Base-by-base conservation (phyloP, 2,113 vertebrate genomes). In the Micromys minutus region DNA sequence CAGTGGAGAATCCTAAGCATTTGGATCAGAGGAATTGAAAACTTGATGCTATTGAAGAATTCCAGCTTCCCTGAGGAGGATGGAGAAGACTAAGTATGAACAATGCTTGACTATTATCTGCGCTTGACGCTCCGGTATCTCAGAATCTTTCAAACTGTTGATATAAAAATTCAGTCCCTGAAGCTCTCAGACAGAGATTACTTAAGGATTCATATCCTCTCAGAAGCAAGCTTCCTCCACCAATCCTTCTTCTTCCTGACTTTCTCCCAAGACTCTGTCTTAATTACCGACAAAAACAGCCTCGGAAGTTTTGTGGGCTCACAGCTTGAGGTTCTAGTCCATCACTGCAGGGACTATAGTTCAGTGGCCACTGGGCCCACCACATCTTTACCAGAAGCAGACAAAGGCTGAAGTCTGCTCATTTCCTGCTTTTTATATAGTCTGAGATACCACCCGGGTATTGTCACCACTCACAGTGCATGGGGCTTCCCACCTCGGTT, bases 141-240 rank as follows among this genome's bases (percentile, higher is more conserved):
- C 47, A 52, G 42, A 86, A 83, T 95, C 71, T 83, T 89, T 88
- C 65, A 42, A 74, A 63, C 72, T 94, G 39, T 92, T 92, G 72
- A 74, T 74, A 52, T 21, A 94, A 45, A 80, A 94, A 31, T 63
- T 16, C 74, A 81, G 94, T 47, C 80, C 24, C 87, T 61, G 86
- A 50, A 74, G 29, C n/a, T 39, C 42, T 85, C 50, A 93, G 61
- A 87, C 4, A 63, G 47, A 92, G 81, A 69, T 72, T 42, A 19
- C 74, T 76, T 36, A 63, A 29, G 29, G 36, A 52, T 9, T 29
- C 72, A 77, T 5, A 29, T 52, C 72, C 63, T 59, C 34, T 61
- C n/a, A 42, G 19, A 34, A 90, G 42, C 26, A 5, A 17, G 39
- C 9, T 90, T 59, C 57, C 24, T 71, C 17, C 72, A 29, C 2